A percentile compares a stretch with the other conserved stretches of the same genome.
Conservation (phyloP, 2,113 vertebrate species). For the Plestiodon gilberti region DNA sequence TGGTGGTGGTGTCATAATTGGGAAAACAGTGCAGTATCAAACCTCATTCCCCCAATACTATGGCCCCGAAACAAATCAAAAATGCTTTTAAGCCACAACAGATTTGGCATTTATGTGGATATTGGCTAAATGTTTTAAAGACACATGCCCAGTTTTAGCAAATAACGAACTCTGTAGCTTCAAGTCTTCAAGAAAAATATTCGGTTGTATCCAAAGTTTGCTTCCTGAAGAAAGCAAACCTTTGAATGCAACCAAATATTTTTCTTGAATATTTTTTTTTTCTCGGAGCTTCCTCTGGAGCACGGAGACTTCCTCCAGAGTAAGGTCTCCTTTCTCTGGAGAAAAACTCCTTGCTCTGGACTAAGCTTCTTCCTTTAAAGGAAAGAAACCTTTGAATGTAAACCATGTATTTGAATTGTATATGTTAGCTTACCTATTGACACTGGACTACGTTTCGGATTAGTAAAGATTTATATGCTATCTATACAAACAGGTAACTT, state of each 20-base stretch:
- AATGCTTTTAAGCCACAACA: neutral
- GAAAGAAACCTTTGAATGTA: no score
- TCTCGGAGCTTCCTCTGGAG: no score
- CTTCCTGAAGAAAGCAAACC: no score
- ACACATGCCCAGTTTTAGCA: neutral
- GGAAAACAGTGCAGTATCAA: neutral
- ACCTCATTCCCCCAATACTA: neutral
- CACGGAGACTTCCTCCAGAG: no score
- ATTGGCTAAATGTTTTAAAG: neutral
- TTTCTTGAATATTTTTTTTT: no score
- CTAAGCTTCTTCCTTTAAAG: no score
- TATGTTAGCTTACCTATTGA: neutral
- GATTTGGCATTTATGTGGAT: neutral
- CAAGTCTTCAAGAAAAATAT: neutral
- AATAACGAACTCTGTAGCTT: neutral
- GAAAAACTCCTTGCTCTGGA: no score
- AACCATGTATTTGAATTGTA: neutral
- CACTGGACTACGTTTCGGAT: neutral
- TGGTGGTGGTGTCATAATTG: neutral
- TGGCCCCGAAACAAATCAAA: no score
- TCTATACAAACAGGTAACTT: neutral
- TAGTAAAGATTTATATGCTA: neutral
- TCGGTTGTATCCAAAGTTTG: no score
- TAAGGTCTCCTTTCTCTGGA: no score
- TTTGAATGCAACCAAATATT: no score